A percentile compares a stretch with the other conserved stretches of the same genome.
Evolutionary conservation across 2,797 vertebrate genomes (phyloP).

Genomic region (Sphenopsis melanotis): DNA sequence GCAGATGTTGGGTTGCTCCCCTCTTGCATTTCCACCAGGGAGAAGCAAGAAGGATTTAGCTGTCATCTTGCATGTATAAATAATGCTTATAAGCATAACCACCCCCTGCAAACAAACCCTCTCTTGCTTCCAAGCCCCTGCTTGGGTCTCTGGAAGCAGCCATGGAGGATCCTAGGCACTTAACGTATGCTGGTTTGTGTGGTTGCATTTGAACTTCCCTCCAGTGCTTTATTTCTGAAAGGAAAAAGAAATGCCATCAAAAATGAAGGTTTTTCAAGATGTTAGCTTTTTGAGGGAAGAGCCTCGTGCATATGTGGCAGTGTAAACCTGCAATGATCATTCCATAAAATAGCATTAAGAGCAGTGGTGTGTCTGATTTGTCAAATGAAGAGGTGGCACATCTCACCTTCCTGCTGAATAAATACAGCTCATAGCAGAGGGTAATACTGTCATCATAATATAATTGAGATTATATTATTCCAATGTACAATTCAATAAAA

Average conservation of each 20-base stretch:
- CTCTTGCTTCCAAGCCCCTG: neutral
- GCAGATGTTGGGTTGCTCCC: neutral
- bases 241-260: neutral
- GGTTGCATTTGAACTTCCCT: neutral
- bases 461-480: slow-evolving; percentile 68
- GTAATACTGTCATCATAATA: slow-evolving; percentile 55
- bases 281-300: neutral
- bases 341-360: slow-evolving; percentile 28
- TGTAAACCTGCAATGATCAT: neutral
- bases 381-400: neutral
- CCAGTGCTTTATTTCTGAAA: neutral
- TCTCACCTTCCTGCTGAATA: slow-evolving; percentile 24
- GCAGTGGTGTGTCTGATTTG: neutral
- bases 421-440: slow-evolving; percentile 16
- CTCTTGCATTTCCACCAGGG: neutral
- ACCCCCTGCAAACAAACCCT: neutral
- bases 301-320: neutral
- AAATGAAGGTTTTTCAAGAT: neutral
- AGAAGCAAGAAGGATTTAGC: neutral
- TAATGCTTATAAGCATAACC: neutral
- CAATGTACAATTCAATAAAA: slow-evolving; percentile 58
- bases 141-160: neutral
- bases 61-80: neutral
- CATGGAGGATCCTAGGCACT: neutral
- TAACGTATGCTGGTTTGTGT: rapidly evolving